These are phyloP conservation scores for Drosophila mimica DNA, from an alignment of 2,888 invertebrate genomes.

Conservation along the genomic window DNA sequence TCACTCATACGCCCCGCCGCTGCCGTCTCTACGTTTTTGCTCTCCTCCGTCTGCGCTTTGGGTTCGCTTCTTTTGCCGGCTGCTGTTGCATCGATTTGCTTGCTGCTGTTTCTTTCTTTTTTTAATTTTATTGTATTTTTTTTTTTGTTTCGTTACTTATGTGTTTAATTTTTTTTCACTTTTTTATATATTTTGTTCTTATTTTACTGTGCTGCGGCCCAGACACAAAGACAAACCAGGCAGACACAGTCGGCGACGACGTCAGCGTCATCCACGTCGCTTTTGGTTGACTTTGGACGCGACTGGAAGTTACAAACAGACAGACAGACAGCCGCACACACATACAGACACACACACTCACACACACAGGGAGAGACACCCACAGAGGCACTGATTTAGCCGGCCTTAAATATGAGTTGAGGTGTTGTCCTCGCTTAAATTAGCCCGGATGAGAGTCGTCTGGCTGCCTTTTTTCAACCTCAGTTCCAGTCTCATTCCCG, in stretches of 20 bases:
- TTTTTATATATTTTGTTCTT: constrained; percentile 31
- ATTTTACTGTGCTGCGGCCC: constrained; percentile 68
- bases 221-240: constrained; percentile 81
- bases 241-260: constrained; percentile 50
- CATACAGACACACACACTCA: constrained; percentile 30
- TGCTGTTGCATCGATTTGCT: constrained; percentile 72
- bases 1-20: constrained; percentile 76
- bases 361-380: constrained; percentile 23
- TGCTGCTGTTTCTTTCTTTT: constrained; percentile 55
- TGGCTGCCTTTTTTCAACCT: constrained; percentile 48
- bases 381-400: constrained; percentile 74
- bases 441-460: constrained; percentile 62
- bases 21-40: constrained; percentile 24
- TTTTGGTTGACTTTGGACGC: constrained; percentile 72
- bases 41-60: constrained; percentile 37
- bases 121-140: constrained; percentile 75
- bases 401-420: constrained; percentile 82
- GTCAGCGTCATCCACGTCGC: constrained; percentile 66
- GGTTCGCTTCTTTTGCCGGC: constrained; percentile 63
- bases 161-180: constrained; percentile 70
- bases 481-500: constrained; percentile 11
- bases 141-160: constrained; percentile 68
- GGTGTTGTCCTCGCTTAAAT: constrained; percentile 83
- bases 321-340: constrained; percentile 38
- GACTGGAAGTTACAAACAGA: constrained; percentile 49